A percentile compares a stretch with the other conserved stretches of the same genome.
These are phyloP conservation scores for Aelia acuminata DNA, from an alignment of 2,888 invertebrate genomes.

Conservation along the genomic window DNA sequence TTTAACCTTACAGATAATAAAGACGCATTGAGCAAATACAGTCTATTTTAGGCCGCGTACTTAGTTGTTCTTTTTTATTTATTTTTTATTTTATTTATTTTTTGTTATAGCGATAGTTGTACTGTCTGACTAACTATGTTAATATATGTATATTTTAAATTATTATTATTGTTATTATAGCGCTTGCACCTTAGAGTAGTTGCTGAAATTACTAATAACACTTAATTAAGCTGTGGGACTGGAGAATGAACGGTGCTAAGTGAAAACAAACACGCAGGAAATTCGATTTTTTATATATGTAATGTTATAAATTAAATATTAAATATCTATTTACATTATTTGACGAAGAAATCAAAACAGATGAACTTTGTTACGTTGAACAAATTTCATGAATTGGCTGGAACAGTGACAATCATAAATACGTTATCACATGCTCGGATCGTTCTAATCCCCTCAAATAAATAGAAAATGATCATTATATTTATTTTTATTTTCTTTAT, in stretches of 20 bases:
- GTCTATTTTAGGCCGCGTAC: not conserved
- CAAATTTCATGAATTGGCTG: too few relatives aligned
- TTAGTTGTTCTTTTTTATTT: too few relatives aligned
- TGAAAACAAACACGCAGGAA: slow-evolving; percentile 4
- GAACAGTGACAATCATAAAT: too few relatives aligned
- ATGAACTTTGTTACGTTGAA: too few relatives aligned
- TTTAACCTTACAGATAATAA: too few relatives aligned
- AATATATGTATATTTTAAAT: not conserved
- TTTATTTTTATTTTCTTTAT: not conserved
- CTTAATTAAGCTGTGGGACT: not conserved
- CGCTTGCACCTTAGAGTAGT: slow-evolving; percentile 48
- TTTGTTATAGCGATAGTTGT: slow-evolving; percentile 19
- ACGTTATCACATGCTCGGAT: too few relatives aligned
- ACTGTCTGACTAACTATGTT: slow-evolving; percentile 21
- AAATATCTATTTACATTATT: too few relatives aligned
- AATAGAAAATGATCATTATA: too few relatives aligned
- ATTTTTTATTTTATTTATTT: too few relatives aligned
- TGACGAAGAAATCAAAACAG: too few relatives aligned
- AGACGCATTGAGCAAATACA: slow-evolving; percentile 36
- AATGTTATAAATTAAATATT: too few relatives aligned
- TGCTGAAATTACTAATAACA: slow-evolving; percentile 49
- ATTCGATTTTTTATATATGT: not conserved
- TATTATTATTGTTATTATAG: slow-evolving; percentile 13
- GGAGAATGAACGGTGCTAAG: not conserved
- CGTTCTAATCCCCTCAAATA: too few relatives aligned